Evolutionary conservation across 1,140 invertebrate species (phyloP).

Genomic region (Choristoneura fumiferana): DNA sequence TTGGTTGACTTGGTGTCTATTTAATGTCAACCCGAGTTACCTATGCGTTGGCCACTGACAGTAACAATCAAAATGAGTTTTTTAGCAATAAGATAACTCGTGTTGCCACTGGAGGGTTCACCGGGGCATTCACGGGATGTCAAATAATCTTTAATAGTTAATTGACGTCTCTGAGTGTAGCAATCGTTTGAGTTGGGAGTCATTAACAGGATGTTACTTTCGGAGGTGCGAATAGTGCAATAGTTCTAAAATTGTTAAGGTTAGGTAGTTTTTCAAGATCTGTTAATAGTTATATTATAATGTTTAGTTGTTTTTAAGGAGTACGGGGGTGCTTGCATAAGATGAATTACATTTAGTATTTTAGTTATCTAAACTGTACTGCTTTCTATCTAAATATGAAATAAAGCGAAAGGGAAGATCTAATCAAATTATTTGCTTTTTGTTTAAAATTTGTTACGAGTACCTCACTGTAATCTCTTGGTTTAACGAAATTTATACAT

Average conservation of each 20-base stretch:
- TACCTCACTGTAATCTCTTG: not conserved
- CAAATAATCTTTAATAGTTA: no score
- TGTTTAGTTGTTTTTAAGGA: constrained; percentile 7
- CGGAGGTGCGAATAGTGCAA: constrained; percentile 9
- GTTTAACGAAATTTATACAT: not conserved
- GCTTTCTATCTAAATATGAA: no score
- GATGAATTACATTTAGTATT: not conserved
- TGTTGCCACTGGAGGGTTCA: no score
- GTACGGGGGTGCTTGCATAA: not conserved
- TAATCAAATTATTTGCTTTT: not conserved
- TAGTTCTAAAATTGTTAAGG: constrained; percentile 13
- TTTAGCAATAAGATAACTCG: no score
- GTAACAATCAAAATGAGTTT: no score
- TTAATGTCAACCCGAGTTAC: not conserved
- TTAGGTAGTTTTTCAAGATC: not conserved
- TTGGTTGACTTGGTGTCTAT: not conserved
- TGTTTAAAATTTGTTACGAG: not conserved
- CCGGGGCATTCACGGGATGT: no score
- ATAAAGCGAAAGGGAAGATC: no score
- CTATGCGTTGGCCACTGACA: no score
- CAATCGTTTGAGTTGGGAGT: not conserved
- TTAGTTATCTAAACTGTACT: no score
- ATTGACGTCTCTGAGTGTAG: not conserved
- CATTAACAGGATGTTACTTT: constrained; percentile 8
- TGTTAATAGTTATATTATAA: not conserved